phyloP scores from a whole-genome alignment of 2,797 vertebrate genomes.

The Neomorphus geoffroyi region DNA sequence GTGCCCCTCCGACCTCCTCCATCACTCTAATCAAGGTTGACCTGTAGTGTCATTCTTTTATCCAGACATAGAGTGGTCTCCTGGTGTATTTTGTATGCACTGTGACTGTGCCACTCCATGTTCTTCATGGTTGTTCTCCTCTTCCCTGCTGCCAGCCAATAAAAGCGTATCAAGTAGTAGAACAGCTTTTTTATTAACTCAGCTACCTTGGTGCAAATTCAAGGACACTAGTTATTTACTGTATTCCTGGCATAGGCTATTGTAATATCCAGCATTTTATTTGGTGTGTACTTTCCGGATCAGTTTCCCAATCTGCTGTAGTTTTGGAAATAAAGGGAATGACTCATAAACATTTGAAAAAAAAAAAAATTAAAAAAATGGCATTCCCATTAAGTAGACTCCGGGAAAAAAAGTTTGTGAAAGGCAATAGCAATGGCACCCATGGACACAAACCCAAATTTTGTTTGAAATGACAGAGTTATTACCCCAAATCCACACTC shows the following conservation, averaged over 20 bases:
- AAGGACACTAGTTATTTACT: neutral
- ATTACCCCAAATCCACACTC: neutral
- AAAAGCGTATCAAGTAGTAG: neutral
- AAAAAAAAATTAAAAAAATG: neutral
- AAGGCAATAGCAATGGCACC: neutral
- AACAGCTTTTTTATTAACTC: neutral
- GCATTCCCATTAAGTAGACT: neutral
- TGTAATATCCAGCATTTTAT: neutral
- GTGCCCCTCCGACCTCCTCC: neutral
- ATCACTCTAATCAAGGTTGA: neutral
- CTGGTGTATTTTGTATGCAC: conserved; percentile 3
- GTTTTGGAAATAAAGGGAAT: conserved; percentile 27
- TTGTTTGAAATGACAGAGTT: neutral
- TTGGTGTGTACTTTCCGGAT: neutral
- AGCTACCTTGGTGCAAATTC: neutral
- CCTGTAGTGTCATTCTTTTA: neutral
- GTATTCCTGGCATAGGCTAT: neutral
- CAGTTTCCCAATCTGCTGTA: neutral
- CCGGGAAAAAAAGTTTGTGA: neutral
- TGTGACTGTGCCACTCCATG: conserved; percentile 8
- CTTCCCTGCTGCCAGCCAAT: neutral
- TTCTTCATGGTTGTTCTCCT: neutral
- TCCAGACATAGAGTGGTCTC: neutral
- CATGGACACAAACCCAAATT: no score
- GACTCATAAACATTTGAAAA: neutral